A percentile compares a stretch with the other conserved stretches of the same genome.
Evolutionary conservation across 2,797 vertebrate species (phyloP).

Genomic region (Uromys caudimaculatus): DNA sequence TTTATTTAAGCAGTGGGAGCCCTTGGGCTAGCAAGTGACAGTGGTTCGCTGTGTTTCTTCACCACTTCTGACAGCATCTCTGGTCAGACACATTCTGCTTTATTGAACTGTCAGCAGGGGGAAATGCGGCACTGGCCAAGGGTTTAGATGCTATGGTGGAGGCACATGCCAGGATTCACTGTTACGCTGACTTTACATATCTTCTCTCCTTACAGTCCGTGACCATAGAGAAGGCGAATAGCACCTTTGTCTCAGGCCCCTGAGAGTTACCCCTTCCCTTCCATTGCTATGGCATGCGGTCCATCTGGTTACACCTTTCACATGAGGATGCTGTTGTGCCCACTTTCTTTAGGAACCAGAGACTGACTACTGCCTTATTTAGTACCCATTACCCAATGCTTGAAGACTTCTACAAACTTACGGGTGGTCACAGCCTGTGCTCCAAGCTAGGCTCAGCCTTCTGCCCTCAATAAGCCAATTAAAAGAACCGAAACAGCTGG

Average conservation of each 20-base stretch:
- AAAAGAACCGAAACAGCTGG: neutral
- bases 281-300: conserved; percentile 90
- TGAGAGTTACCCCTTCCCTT: conserved; percentile 87
- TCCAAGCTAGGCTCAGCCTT: neutral
- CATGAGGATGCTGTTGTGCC: conserved; percentile 91
- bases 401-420: conserved; percentile 90
- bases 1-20: neutral
- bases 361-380: conserved; percentile 94
- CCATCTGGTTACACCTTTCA: conserved; percentile 91
- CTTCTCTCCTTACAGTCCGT: conserved; percentile 95
- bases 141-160: conserved; percentile 90
- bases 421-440: neutral
- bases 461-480: neutral
- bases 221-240: conserved; percentile 94
- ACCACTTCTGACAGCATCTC: neutral
- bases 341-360: conserved; percentile 94
- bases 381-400: conserved; percentile 96
- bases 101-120: conserved; percentile 29
- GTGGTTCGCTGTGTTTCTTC: neutral
- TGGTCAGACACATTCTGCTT: neutral
- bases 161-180: conserved; percentile 92
- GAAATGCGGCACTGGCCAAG: neutral
- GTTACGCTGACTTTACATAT: conserved; percentile 95
- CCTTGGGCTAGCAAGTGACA: neutral
- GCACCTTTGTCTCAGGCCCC: conserved; percentile 89